A percentile compares a stretch with the other conserved stretches of the same genome.
Conservation (phyloP, 2,888 invertebrate genomes). For the Lasioglossum villosulum region DNA sequence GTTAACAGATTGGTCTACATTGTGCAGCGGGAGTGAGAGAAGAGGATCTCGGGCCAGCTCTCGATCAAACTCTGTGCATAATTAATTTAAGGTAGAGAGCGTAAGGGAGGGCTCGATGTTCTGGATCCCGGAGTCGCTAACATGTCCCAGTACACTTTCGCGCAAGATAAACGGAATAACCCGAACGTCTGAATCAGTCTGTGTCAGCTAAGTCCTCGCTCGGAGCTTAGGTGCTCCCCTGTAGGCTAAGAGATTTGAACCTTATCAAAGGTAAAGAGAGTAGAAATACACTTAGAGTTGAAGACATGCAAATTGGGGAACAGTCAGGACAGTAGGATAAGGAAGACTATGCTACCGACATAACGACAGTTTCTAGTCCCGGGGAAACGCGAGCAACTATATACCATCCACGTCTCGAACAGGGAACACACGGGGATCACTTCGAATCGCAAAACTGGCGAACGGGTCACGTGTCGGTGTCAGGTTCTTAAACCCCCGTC, state of each 20-base stretch:
- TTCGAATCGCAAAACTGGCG: not conserved
- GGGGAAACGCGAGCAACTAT: not conserved
- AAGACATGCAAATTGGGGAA: constrained; percentile 15
- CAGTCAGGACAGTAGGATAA: not conserved
- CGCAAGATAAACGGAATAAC: not conserved
- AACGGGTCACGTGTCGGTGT: constrained; percentile 36
- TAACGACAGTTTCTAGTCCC: not conserved
- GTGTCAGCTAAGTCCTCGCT: not conserved
- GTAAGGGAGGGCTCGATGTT: not conserved
- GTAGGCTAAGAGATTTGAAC: constrained; percentile 2
- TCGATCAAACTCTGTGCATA: not conserved
- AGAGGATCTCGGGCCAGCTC: not conserved
- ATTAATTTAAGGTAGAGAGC: not conserved
- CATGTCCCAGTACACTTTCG: not conserved
- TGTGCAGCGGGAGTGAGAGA: not conserved
- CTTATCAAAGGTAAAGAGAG: constrained; percentile 10
- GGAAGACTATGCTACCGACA: not conserved
- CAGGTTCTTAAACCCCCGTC: constrained; percentile 37
- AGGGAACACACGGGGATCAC: constrained; percentile 7
- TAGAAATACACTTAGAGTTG: constrained; percentile 1
- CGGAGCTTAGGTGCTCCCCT: not conserved
- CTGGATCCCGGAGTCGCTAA: not conserved
- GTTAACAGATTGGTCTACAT: not conserved
- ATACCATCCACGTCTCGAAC: not conserved
- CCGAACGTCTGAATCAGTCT: not conserved